Conservation (phyloP, 2,888 invertebrate species). For the Saturnia pavonia region DNA sequence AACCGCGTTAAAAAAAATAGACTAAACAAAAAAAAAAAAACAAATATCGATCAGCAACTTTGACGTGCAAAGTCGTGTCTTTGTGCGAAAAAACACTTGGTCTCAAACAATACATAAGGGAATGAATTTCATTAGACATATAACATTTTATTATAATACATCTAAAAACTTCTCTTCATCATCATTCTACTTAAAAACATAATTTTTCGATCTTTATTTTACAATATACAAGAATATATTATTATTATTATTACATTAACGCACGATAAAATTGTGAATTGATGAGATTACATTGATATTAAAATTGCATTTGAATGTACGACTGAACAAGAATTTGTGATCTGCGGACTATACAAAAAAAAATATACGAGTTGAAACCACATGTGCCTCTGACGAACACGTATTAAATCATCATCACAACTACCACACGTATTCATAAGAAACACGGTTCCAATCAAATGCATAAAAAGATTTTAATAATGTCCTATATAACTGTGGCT, state of each 20-base stretch:
- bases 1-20: slow-evolving; percentile 41
- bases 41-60: slow-evolving; percentile 43
- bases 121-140: slow-evolving; percentile 35
- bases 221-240: slow-evolving; percentile 74
- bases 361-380: too few species aligned
- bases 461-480: slow-evolving; percentile 33
- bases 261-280: slow-evolving; percentile 21
- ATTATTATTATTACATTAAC: slow-evolving; percentile 17
- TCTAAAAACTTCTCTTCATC: background rate
- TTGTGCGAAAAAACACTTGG: slow-evolving; percentile 57
- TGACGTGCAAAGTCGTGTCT: slow-evolving; percentile 21
- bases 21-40: slow-evolving; percentile 54
- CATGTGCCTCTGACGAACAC: background rate
- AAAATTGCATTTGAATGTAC: slow-evolving; percentile 20
- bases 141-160: slow-evolving; percentile 23
- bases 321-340: slow-evolving; percentile 17
- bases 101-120: slow-evolving; percentile 33
- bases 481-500: slow-evolving; percentile 41
- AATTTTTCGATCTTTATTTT: slow-evolving; percentile 54
- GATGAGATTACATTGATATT: slow-evolving; percentile 5
- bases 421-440: background rate
- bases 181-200: slow-evolving; percentile 32
- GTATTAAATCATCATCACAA: background rate
- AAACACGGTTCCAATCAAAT: background rate
- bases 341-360: background rate